phyloP scores from a whole-genome alignment of 2,113 vertebrate species.

The Hirundichthys speculiger region DNA sequence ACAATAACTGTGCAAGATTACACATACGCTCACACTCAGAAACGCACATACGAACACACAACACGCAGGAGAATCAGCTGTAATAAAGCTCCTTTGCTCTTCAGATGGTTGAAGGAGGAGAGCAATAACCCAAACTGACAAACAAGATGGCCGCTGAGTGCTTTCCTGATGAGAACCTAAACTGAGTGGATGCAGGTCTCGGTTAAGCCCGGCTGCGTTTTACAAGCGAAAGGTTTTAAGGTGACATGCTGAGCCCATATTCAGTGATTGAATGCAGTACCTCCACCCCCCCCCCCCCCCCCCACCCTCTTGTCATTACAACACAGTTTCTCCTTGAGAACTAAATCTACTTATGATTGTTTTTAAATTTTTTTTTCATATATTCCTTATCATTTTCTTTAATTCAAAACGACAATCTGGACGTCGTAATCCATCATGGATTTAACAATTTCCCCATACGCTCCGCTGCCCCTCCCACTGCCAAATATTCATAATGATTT shows the following conservation, averaged over 20 bases:
- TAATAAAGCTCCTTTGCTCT: constrained; percentile 15
- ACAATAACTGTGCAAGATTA: too few relatives aligned
- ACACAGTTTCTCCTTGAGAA: constrained; percentile 75
- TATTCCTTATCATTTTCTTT: constrained; percentile 80
- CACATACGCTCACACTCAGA: too few relatives aligned
- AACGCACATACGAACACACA: too few relatives aligned
- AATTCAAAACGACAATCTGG: constrained; percentile 77
- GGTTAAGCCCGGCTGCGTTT: constrained; percentile 51
- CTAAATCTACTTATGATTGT: constrained; percentile 79
- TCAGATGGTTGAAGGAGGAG: constrained; percentile 52
- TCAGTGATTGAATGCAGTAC: constrained; percentile 63
- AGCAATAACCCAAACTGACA: constrained; percentile 60
- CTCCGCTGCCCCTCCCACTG: constrained; percentile 30
- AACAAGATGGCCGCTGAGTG: constrained; percentile 48
- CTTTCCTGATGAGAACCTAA: constrained; percentile 36
- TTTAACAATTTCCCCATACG: constrained; percentile 67
- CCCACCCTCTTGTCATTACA: constrained; percentile 57
- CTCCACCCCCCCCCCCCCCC: background rate
- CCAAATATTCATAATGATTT: constrained; percentile 60
- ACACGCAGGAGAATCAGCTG: background rate
- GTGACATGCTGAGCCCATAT: constrained; percentile 38
- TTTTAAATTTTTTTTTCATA: constrained; percentile 75
- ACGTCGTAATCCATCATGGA: constrained; percentile 79
- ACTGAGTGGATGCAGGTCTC: constrained; percentile 50
- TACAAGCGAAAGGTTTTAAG: constrained; percentile 61